Evolutionary conservation across 2,797 vertebrate genomes (phyloP).

Genomic region (Parauchenoglanis punctatus): DNA sequence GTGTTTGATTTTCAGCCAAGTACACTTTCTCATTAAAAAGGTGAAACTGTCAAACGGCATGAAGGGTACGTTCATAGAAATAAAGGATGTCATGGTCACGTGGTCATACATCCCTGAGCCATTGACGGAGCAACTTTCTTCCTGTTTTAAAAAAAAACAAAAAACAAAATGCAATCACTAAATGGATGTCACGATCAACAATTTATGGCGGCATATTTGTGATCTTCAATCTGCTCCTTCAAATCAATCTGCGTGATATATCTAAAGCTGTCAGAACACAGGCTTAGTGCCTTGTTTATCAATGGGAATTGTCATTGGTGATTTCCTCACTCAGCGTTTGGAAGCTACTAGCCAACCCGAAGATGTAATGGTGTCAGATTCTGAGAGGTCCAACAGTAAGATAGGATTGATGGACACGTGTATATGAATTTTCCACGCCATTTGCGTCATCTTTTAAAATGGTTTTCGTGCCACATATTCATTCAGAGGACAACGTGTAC

Average conservation of each 20-base stretch:
- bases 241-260: slow-evolving; percentile 34
- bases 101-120: not conserved
- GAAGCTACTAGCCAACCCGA: not conserved
- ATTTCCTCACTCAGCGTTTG: slow-evolving; percentile 7
- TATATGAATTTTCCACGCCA: not conserved
- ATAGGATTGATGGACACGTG: slow-evolving; percentile 6
- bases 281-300: slow-evolving; percentile 31
- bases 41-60: not conserved
- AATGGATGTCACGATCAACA: slow-evolving; percentile 32
- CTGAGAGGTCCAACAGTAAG: not conserved
- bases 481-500: not conserved
- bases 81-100: not conserved
- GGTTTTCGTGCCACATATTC: not conserved
- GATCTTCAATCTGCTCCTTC: slow-evolving; percentile 13
- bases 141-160: slow-evolving; percentile 2
- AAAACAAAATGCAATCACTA: slow-evolving; percentile 26
- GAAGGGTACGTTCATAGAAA: not conserved
- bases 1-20: slow-evolving; percentile 8
- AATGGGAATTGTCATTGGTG: slow-evolving; percentile 1
- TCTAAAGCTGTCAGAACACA: slow-evolving; percentile 13
- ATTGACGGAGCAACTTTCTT: not conserved
- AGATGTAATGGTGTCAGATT: not conserved
- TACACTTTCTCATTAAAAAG: not conserved
- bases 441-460: not conserved
- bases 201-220: slow-evolving; percentile 12